These are phyloP conservation scores for Cranoglanis bouderius DNA, from an alignment of 2,113 vertebrate species.

Conservation along the genomic window DNA sequence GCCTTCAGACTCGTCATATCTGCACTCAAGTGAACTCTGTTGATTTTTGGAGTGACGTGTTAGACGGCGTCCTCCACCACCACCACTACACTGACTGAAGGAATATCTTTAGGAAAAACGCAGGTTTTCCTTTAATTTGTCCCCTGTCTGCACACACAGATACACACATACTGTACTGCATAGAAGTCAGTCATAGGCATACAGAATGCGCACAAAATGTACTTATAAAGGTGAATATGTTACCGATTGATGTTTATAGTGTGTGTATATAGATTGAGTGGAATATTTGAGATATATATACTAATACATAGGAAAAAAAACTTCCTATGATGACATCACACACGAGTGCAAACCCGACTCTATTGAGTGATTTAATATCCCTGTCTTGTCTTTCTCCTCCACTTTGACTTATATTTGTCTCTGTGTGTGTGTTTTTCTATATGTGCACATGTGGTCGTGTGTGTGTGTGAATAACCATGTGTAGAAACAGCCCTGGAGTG, in stretches of 20 bases:
- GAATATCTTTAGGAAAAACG: neutral
- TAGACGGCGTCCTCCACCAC: neutral
- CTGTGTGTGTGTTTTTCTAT: conserved; percentile 56
- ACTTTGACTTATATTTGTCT: conserved; percentile 50
- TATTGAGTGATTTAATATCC: conserved; percentile 84
- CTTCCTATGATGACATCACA: neutral
- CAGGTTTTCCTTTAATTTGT: neutral
- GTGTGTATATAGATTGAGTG: neutral
- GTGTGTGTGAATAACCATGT: conserved; percentile 79
- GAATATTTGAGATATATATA: conserved; percentile 1
- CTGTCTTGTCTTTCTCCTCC: conserved; percentile 76
- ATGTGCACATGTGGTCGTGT: conserved; percentile 57
- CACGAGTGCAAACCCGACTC: conserved; percentile 43
- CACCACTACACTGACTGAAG: neutral
- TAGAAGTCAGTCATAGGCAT: no score
- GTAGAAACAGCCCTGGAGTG: conserved; percentile 98
- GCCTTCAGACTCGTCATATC: neutral
- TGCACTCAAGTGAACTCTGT: neutral
- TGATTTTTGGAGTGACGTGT: neutral
- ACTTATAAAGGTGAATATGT: neutral
- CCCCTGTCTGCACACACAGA: neutral
- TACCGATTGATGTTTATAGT: neutral
- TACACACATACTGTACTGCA: neutral
- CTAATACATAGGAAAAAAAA: neutral
- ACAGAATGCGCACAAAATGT: neutral